Evolutionary conservation across 2,888 invertebrate species (phyloP).

Genomic region (Thecophora atra): DNA sequence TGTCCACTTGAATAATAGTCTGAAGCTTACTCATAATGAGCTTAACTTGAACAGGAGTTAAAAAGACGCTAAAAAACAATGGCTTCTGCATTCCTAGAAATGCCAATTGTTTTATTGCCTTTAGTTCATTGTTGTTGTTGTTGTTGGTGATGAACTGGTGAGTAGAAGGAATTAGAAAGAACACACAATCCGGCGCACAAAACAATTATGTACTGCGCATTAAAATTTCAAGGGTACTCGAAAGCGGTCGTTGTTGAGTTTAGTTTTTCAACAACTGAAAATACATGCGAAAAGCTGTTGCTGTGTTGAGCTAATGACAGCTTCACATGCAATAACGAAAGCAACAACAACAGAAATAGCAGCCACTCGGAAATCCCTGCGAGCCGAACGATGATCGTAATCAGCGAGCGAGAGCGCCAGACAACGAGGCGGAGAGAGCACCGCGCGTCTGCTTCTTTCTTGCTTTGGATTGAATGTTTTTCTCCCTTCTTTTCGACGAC

Average conservation of each 20-base stretch:
- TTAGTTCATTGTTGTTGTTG: background rate
- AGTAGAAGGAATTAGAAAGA: background rate
- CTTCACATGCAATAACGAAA: background rate
- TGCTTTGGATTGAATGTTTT: background rate
- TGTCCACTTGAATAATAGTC: too few species aligned
- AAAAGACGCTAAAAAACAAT: too few species aligned
- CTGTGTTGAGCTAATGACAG: background rate
- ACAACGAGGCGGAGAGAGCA: too few species aligned
- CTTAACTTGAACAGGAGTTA: too few species aligned
- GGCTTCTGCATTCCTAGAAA: too few species aligned
- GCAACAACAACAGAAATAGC: background rate
- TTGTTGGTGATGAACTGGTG: background rate
- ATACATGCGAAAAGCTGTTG: background rate
- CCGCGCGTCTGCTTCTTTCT: too few species aligned
- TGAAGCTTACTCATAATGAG: too few species aligned
- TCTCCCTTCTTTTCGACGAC: background rate
- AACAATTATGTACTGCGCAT: conserved; percentile 39
- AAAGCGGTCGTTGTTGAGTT: conserved; percentile 12
- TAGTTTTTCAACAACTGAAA: conserved; percentile 3
- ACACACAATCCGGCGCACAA: background rate
- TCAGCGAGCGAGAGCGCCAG: too few species aligned
- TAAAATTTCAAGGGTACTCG: conserved; percentile 40
- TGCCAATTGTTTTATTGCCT: background rate
- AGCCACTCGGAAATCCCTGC: background rate
- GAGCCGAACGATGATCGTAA: background rate